Percentiles rank a stretch among this genome's conserved stretches.
Evolutionary conservation across 2,888 invertebrate genomes (phyloP).

Genomic region (Falcaria lacertinaria): DNA sequence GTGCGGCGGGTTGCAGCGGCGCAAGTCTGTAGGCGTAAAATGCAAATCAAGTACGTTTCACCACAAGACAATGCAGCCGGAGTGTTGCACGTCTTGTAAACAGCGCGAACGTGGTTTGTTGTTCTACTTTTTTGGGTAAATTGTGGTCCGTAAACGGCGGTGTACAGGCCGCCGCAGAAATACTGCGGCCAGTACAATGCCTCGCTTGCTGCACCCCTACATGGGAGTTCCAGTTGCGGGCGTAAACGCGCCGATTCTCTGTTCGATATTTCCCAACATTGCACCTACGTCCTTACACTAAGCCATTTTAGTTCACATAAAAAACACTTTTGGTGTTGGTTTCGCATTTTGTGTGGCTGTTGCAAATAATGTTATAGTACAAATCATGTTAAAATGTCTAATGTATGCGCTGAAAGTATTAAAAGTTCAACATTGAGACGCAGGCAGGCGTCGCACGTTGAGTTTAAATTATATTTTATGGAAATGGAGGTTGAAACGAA

Average conservation of each 20-base stretch:
- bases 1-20: slow-evolving; percentile 25
- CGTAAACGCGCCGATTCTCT: slow-evolving; percentile 54
- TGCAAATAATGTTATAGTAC: slow-evolving; percentile 37
- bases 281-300: slow-evolving; percentile 33
- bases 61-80: slow-evolving; percentile 64
- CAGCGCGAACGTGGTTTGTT: slow-evolving; percentile 65
- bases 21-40: slow-evolving; percentile 59
- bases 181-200: slow-evolving; percentile 67
- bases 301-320: slow-evolving; percentile 44
- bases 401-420: slow-evolving; percentile 33
- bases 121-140: slow-evolving; percentile 78
- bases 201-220: slow-evolving; percentile 60
- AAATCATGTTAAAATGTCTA: slow-evolving; percentile 37
- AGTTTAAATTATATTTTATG: slow-evolving; percentile 70
- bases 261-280: slow-evolving; percentile 47
- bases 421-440: slow-evolving; percentile 52
- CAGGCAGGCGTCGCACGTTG: slow-evolving; percentile 43
- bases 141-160: slow-evolving; percentile 66
- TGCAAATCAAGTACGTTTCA: slow-evolving; percentile 70
- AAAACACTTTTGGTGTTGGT: slow-evolving; percentile 38
- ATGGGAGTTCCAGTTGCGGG: slow-evolving; percentile 44
- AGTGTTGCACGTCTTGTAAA: slow-evolving; percentile 74
- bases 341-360: slow-evolving; percentile 35
- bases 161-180: slow-evolving; percentile 69
- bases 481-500: slow-evolving; percentile 69